Base-by-base conservation (phyloP, 2,113 vertebrate species). In the Crypturellus undulatus region DNA sequence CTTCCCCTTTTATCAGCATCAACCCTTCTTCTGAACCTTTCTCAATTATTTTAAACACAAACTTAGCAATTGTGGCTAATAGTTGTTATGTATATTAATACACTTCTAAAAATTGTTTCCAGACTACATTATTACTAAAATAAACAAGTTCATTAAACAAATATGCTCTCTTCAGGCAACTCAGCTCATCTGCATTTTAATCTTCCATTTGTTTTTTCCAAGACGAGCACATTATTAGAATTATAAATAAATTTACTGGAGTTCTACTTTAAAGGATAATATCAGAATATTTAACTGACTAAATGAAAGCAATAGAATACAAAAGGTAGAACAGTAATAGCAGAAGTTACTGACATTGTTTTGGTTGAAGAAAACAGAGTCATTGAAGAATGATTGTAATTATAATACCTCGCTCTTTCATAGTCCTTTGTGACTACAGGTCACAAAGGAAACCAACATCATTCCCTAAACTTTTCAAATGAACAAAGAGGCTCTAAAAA, bases 111-210 rank as follows among this genome's bases (percentile, higher is more conserved):
- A 80, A 59, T 36, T 88, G 17, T 84, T 84, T 73, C 36, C 42
- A 77, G 34, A 59, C 21, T 47, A 59, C 28, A 78, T 32, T 34
- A 52, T 42, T 79, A 64, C 24, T 43, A 76, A 28, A 76, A 81
- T 84, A 94, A 92, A 81, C 28, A 32, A 67, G 13, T 84, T 92
- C 81, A 82, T 76, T 93, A 79, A 86, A 26, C 62, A 43, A 90
- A 10, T 79, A 60, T 68, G 36, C 26, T 81, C 24, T 82, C 79
- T 94, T 87, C 63, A 83, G 54, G 75, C 15, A 3, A 40, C 94
- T 94, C 49, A 81, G 45, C 67, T 89, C 87, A 91, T 87, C 65
- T 93, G 63, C 73, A 92, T 95, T 95, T 94, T 93, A 92, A 92
- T 88, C 79, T 95, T 95, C 72, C 28, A 62, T 72, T 72, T 79